These are phyloP conservation scores for Ranitomeya variabilis DNA, from an alignment of 2,113 vertebrate species.

Conservation along the genomic window DNA sequence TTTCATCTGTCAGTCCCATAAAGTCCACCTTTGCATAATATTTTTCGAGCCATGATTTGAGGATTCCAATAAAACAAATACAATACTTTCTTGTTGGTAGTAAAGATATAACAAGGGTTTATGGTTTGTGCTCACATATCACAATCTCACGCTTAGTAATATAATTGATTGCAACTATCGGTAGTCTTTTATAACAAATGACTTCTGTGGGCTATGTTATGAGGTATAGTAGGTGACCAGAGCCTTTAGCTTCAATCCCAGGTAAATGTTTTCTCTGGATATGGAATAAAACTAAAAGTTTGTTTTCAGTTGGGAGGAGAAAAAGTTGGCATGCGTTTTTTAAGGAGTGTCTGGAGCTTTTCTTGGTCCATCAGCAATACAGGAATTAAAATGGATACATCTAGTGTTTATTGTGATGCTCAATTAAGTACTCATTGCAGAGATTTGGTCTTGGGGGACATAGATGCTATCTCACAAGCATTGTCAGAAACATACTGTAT, in stretches of 20 bases:
- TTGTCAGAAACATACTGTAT: neutral
- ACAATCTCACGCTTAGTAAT: too few species aligned
- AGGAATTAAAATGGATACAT: neutral
- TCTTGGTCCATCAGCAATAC: neutral
- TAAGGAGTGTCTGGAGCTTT: neutral
- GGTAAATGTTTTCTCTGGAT: neutral
- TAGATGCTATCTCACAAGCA: neutral
- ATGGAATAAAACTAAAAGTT: neutral
- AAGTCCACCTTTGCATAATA: too few species aligned
- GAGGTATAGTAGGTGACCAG: neutral
- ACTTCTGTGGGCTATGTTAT: neutral
- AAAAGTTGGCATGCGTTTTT: neutral
- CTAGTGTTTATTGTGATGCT: neutral
- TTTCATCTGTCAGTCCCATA: too few species aligned
- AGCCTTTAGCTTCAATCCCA: neutral
- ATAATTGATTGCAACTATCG: too few species aligned
- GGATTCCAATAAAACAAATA: too few species aligned
- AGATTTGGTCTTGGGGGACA: neutral
- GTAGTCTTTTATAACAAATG: neutral
- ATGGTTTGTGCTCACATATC: too few species aligned
- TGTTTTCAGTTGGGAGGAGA: neutral
- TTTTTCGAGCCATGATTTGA: too few species aligned
- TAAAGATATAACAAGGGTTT: neutral
- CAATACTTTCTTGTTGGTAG: too few species aligned
- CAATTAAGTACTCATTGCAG: neutral